Percentiles rank a stretch among this genome's conserved stretches.
These are phyloP conservation scores for Cybosia mesomella DNA, from an alignment of 2,888 invertebrate genomes.

Conservation along the genomic window DNA sequence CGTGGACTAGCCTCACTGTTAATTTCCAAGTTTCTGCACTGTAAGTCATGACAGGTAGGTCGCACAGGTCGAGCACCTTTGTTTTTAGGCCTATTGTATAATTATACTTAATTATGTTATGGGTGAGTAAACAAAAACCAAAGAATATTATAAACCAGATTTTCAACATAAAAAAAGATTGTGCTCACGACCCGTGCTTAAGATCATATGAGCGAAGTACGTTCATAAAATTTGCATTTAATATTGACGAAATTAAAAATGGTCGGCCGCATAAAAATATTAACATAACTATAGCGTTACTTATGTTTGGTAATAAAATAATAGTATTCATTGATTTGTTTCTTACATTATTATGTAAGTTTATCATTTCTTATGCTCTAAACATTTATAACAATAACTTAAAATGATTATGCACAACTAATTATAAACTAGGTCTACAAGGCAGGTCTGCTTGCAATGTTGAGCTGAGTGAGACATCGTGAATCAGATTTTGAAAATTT, in stretches of 20 bases:
- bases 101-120: too few relatives aligned
- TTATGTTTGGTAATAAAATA: not conserved
- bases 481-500: too few relatives aligned
- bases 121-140: not conserved
- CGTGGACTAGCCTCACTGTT: too few relatives aligned
- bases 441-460: too few relatives aligned
- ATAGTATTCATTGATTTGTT: not conserved
- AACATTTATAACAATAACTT: too few relatives aligned
- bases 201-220: not conserved
- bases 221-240: not conserved
- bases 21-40: too few relatives aligned
- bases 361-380: not conserved
- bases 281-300: not conserved
- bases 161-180: not conserved
- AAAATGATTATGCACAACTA: too few relatives aligned
- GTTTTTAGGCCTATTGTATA: too few relatives aligned
- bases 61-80: too few relatives aligned
- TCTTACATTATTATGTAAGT: not conserved
- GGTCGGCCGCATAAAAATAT: not conserved
- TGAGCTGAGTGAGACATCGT: too few relatives aligned
- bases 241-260: not conserved
- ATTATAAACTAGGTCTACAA: too few relatives aligned
- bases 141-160: not conserved
- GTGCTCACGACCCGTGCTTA: not conserved
- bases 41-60: too few relatives aligned